Conservation (phyloP, 2,113 vertebrate species). For the Ammospiza caudacuta region DNA sequence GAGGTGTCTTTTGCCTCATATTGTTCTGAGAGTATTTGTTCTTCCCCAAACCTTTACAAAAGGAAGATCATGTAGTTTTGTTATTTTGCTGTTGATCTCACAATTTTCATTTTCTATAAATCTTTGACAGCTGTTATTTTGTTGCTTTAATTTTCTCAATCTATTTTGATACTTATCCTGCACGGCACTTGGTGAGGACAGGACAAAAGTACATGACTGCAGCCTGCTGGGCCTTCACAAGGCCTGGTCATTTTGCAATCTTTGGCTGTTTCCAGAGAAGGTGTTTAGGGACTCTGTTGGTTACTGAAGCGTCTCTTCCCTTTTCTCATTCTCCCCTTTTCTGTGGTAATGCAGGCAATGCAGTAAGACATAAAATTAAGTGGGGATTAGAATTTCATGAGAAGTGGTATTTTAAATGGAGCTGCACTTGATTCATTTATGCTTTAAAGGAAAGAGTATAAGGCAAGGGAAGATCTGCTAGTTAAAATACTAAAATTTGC, state of each 20-base stretch:
- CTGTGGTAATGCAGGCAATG: not conserved
- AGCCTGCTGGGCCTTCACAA: not conserved
- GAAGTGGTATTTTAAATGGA: not conserved
- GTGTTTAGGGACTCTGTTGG: not conserved
- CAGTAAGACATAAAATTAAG: not conserved
- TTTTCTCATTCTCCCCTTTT: not conserved
- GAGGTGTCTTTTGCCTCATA: not conserved
- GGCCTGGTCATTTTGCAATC: not conserved
- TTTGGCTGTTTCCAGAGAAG: not conserved
- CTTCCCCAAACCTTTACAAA: not conserved
- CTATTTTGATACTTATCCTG: not conserved
- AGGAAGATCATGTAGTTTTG: not conserved
- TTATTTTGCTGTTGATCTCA: not conserved
- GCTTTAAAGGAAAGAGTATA: not conserved
- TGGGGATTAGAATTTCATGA: not conserved
- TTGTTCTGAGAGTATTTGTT: not conserved
- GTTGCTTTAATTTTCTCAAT: not conserved
- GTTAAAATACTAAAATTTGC: slow-evolving; percentile 17
- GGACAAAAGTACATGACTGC: not conserved
- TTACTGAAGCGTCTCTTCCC: not conserved
- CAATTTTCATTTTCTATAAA: not conserved
- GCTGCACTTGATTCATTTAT: not conserved
- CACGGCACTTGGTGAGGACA: not conserved
- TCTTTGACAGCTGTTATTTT: not conserved
- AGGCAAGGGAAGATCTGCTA: not conserved